Conservation (phyloP, 2,888 invertebrate genomes). For the Leptarthrus brevirostris region DNA sequence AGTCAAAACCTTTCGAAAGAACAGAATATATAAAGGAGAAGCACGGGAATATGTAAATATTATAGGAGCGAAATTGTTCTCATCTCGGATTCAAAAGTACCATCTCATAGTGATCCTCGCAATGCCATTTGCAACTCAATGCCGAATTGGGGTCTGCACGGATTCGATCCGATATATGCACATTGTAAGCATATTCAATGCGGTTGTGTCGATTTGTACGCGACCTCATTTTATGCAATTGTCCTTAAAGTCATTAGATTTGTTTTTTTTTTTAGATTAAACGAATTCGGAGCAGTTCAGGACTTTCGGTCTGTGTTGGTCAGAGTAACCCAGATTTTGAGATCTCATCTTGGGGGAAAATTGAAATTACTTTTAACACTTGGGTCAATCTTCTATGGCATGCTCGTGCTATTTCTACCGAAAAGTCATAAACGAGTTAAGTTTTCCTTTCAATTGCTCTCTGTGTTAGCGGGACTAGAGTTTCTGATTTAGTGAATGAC, state of each 20-base stretch:
- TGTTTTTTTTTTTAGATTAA: too few species aligned
- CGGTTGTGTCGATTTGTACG: neutral
- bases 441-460: too few species aligned
- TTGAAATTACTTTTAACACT: too few species aligned
- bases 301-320: too few species aligned
- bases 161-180: neutral
- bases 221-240: slow-evolving; percentile 13
- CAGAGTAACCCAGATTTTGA: too few species aligned
- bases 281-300: too few species aligned
- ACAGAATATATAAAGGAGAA: slow-evolving; percentile 1
- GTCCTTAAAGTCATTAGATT: slow-evolving; percentile 17
- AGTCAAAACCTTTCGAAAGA: slow-evolving; percentile 21
- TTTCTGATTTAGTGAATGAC: too few species aligned
- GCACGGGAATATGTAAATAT: slow-evolving; percentile 18
- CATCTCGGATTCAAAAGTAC: slow-evolving; percentile 6
- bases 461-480: too few species aligned
- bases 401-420: too few species aligned
- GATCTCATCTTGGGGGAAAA: too few species aligned
- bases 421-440: too few species aligned
- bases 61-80: slow-evolving; percentile 16
- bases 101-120: neutral
- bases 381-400: too few species aligned
- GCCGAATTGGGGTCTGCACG: neutral
- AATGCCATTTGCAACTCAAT: slow-evolving; percentile 5
- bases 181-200: neutral